A percentile compares a stretch with the other conserved stretches of the same genome.
Evolutionary conservation across 1,140 invertebrate species (phyloP).

Genomic region (Penaeus vannamei): DNA sequence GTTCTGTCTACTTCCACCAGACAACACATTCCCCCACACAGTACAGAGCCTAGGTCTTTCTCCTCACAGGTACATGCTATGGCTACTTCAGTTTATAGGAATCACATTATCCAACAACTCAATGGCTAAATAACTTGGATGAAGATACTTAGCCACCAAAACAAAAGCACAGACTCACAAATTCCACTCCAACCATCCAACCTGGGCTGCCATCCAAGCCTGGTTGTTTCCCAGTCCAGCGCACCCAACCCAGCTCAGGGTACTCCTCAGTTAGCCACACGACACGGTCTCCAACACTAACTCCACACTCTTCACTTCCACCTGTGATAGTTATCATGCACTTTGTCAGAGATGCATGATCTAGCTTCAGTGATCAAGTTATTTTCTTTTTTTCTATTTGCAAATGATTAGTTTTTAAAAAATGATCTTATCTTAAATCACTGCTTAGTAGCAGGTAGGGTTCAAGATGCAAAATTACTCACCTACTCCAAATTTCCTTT

Average conservation of each 20-base stretch:
- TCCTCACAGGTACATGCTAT: too few species aligned
- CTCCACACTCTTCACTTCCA: conserved; percentile 47
- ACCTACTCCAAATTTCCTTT: too few species aligned
- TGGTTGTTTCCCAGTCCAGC: conserved; percentile 74
- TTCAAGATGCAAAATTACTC: too few species aligned
- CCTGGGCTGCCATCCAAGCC: conserved; percentile 70
- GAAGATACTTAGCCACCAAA: not conserved
- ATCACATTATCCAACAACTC: too few species aligned
- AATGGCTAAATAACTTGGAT: too few species aligned
- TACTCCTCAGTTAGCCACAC: conserved; percentile 70
- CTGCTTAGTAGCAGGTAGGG: too few species aligned
- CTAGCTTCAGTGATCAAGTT: not conserved
- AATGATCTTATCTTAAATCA: not conserved
- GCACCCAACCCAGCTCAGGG: conserved; percentile 73
- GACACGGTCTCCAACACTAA: conserved; percentile 55
- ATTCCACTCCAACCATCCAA: conserved; percentile 75
- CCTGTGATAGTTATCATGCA: conserved; percentile 12
- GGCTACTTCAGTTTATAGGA: too few species aligned
- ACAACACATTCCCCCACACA: not conserved
- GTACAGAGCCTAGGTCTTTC: not conserved
- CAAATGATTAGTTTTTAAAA: not conserved
- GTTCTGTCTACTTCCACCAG: conserved; percentile 12
- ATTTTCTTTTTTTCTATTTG: too few species aligned
- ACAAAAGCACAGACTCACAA: conserved; percentile 72
- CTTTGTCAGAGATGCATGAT: not conserved